A percentile compares a stretch with the other conserved stretches of the same genome.
Conservation (phyloP, 2,113 vertebrate genomes). For the Scytalopus superciliaris region DNA sequence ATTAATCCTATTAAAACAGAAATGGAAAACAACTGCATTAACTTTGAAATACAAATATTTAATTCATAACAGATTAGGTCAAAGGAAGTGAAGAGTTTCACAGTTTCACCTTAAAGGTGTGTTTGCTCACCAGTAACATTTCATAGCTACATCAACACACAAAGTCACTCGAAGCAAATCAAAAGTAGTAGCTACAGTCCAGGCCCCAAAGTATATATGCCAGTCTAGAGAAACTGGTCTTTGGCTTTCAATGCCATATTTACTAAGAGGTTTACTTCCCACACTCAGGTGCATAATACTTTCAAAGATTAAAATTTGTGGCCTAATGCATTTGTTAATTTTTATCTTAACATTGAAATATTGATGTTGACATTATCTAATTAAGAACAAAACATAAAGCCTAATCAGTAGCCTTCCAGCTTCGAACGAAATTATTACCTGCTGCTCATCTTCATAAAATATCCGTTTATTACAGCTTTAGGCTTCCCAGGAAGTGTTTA, state of each 20-base stretch:
- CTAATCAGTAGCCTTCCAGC: neutral
- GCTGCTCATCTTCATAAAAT: neutral
- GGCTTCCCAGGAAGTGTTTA: neutral
- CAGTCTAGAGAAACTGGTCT: neutral
- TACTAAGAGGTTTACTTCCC: neutral
- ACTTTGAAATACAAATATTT: neutral
- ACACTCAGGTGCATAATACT: neutral
- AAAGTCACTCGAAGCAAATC: neutral
- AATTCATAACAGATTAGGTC: neutral
- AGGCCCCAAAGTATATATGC: accelerated
- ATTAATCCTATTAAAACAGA: neutral
- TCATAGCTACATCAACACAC: neutral
- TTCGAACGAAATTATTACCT: neutral
- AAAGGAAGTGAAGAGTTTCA: neutral
- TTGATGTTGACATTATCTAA: neutral
- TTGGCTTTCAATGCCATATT: neutral
- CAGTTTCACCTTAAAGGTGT: neutral
- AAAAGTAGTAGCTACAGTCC: neutral
- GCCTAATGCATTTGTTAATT: neutral
- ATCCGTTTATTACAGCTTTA: neutral
- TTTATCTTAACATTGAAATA: neutral
- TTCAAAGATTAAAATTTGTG: neutral
- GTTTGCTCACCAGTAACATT: neutral
- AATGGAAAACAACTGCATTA: neutral
- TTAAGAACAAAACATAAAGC: neutral